Evolutionary conservation across 2,888 invertebrate species (phyloP).

Genomic region (Tipula lateralis): DNA sequence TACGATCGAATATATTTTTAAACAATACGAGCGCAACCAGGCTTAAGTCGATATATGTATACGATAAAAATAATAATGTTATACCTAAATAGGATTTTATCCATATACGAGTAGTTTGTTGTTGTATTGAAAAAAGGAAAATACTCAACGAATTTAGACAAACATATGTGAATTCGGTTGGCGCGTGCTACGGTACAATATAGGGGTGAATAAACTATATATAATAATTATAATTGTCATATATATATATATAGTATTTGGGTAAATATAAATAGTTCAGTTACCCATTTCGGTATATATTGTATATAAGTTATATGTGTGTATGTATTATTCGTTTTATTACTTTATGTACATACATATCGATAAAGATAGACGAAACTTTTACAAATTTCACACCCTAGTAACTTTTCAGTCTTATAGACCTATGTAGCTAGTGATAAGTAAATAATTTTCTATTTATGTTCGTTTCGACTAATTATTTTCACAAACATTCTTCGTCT

Average conservation of each 20-base stretch:
- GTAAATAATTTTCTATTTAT: background rate
- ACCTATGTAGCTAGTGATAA: background rate
- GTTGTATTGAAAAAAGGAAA: background rate
- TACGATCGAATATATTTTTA: background rate
- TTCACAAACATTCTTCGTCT: background rate
- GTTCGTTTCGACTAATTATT: conserved; percentile 6
- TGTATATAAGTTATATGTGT: background rate
- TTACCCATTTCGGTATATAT: background rate
- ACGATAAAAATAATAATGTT: background rate
- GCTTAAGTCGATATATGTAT: background rate
- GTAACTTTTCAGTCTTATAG: background rate
- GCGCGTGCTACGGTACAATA: conserved; percentile 24
- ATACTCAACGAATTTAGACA: background rate
- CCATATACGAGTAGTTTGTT: background rate
- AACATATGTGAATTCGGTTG: conserved; percentile 24
- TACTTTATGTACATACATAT: background rate
- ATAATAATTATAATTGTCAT: background rate
- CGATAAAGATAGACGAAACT: background rate
- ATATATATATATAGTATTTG: background rate
- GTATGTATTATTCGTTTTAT: too few species aligned
- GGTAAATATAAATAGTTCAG: background rate
- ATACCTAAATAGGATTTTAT: conserved; percentile 19
- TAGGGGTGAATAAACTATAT: conserved; percentile 13
- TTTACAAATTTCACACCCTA: conserved; percentile 15
- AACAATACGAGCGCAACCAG: background rate